These are phyloP conservation scores for Embidobia sp. DNA, from an alignment of 2,888 invertebrate genomes.

Conservation along the genomic window DNA sequence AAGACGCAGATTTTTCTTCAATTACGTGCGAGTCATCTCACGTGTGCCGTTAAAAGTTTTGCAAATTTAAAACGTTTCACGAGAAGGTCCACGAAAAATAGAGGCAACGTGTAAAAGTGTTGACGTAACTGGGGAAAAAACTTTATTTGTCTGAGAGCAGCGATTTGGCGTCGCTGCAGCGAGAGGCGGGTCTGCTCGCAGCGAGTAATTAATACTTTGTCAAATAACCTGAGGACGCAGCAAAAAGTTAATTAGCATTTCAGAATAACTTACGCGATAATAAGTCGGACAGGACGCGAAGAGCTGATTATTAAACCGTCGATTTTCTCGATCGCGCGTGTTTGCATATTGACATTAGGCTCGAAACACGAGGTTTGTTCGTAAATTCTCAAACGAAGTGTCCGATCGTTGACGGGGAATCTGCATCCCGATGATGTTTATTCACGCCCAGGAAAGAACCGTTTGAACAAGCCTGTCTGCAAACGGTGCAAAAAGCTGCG, in stretches of 20 bases:
- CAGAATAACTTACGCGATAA: slow-evolving; percentile 7
- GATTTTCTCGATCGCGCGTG: slow-evolving; percentile 19
- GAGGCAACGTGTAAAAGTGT: no score
- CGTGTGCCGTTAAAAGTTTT: no score
- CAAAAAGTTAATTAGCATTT: slow-evolving; percentile 6
- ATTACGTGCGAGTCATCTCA: no score
- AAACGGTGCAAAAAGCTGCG: slow-evolving; percentile 43
- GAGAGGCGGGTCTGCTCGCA: no score
- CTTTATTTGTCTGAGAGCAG: no score
- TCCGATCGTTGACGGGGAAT: slow-evolving; percentile 42
- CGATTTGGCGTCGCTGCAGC: no score
- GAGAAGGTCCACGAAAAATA: no score
- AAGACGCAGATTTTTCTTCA: no score
- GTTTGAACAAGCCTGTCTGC: slow-evolving; percentile 47
- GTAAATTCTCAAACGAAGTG: slow-evolving; percentile 44
- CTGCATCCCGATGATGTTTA: slow-evolving; percentile 49
- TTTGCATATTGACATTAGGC: slow-evolving; percentile 42
- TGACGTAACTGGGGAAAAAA: no score
- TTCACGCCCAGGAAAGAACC: slow-evolving; percentile 37
- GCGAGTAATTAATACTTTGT: neutral
- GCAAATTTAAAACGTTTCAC: no score
- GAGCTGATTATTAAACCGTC: slow-evolving; percentile 10
- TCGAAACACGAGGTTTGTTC: slow-evolving; percentile 31
- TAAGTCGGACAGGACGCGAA: neutral
- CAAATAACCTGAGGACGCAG: neutral